Conservation (phyloP, 2,113 vertebrate genomes). For the Zapus hudsonius region DNA sequence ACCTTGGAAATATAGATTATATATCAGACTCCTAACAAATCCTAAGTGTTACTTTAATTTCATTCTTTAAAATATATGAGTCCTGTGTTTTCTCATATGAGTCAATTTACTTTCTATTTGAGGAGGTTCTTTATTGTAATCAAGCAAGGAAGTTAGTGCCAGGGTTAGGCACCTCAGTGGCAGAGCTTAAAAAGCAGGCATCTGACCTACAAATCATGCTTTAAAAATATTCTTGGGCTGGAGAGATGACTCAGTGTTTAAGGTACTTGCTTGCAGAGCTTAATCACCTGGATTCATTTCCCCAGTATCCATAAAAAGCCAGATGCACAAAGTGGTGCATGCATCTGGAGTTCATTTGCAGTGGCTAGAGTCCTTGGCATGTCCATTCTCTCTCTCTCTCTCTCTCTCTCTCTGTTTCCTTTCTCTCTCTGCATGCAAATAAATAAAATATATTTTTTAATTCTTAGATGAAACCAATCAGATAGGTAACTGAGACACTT, state of each 20-base stretch:
- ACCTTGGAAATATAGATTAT: slow-evolving; percentile 18
- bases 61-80: neutral
- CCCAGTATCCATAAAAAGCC: no score
- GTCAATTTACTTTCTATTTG: neutral
- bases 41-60: slow-evolving; percentile 30
- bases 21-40: neutral
- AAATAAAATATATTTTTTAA: no score
- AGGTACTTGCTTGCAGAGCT: no score
- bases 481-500: neutral
- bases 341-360: no score
- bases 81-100: neutral
- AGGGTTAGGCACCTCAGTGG: neutral
- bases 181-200: slow-evolving; percentile 15
- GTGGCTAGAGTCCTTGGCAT: no score
- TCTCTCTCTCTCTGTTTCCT: no score
- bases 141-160: neutral
- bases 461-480: neutral
- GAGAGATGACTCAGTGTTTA: no score
- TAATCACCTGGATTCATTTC: no score
- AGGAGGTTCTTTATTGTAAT: neutral
- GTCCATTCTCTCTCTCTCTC: no score
- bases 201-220: neutral
- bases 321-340: no score
- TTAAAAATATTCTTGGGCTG: neutral
- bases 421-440: no score